Percentiles rank a stretch among this genome's conserved stretches.
phyloP scores from a whole-genome alignment of 2,888 invertebrate genomes.

The Drosophila meridionalis region DNA sequence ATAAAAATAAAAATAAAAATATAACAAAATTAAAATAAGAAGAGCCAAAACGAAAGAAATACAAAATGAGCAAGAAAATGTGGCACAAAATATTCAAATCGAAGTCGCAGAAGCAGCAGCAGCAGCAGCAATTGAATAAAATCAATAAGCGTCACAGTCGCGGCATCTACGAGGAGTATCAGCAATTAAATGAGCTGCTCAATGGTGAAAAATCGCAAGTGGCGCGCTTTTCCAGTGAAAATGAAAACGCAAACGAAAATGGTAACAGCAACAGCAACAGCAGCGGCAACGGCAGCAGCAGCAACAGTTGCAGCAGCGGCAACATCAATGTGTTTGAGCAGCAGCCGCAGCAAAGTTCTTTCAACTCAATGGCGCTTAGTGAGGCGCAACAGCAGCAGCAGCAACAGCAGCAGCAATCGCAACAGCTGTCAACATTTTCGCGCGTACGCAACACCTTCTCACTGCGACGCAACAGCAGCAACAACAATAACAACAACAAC shows the following conservation, averaged over 20 bases:
- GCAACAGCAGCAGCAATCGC: conserved; percentile 67
- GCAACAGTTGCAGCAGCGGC: conserved; percentile 27
- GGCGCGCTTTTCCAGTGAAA: conserved; percentile 58
- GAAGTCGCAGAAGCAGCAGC: conserved; percentile 79
- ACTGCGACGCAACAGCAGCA: conserved; percentile 60
- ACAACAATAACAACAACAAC: conserved; percentile 53
- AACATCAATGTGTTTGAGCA: conserved; percentile 73
- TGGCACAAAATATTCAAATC: conserved; percentile 85
- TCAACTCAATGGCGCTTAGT: conserved; percentile 70
- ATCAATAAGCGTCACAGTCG: conserved; percentile 82
- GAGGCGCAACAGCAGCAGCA: conserved; percentile 69
- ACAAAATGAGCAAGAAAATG: conserved; percentile 84
- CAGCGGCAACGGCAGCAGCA: conserved; percentile 17
- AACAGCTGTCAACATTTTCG: conserved; percentile 80
- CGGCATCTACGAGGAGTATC: conserved; percentile 80
- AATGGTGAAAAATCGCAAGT: conserved; percentile 53
- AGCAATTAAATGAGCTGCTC: conserved; percentile 76
- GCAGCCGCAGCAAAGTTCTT: conserved; percentile 73
- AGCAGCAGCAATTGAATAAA: conserved; percentile 60
- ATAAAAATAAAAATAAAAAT: conserved; percentile 40
- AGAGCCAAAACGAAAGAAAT: conserved; percentile 9
- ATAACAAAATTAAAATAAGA: conserved; percentile 38
- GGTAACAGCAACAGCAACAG: conserved; percentile 27
- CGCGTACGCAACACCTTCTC: conserved; percentile 80
- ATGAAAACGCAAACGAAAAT: conserved; percentile 49